Evolutionary conservation across 2,113 vertebrate genomes (phyloP).

Genomic region (Nannospalax galili): DNA sequence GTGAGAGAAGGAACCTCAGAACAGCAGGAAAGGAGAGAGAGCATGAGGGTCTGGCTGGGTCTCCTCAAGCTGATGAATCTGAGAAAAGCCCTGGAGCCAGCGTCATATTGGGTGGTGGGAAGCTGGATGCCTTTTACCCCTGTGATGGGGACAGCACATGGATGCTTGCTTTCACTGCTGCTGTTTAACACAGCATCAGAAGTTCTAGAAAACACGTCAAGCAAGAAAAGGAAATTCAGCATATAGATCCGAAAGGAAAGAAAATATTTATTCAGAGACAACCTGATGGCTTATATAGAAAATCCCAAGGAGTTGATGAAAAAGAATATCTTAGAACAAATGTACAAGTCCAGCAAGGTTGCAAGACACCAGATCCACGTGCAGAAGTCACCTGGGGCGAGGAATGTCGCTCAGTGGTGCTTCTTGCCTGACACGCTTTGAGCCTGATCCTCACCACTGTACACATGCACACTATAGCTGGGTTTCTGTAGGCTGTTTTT

Average conservation of each 20-base stretch:
- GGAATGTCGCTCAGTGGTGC: neutral
- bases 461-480: too few relatives aligned
- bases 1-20: neutral
- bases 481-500: too few relatives aligned
- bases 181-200: neutral
- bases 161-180: neutral
- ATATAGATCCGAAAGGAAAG: neutral
- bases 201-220: neutral
- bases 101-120: too few relatives aligned
- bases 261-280: neutral
- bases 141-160: neutral
- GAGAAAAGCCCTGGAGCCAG: neutral
- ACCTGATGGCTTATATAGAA: neutral
- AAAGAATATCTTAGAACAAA: neutral
- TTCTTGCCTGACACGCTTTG: neutral
- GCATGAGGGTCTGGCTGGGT: neutral
- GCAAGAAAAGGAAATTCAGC: neutral
- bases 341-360: neutral
- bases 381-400: neutral
- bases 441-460: too few relatives aligned
- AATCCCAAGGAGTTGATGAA: neutral
- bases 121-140: neutral
- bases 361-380: neutral
- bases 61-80: neutral
- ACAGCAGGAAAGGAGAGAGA: neutral